Conservation (phyloP, 2,888 invertebrate genomes). For the Brassicogethes aeneus region DNA sequence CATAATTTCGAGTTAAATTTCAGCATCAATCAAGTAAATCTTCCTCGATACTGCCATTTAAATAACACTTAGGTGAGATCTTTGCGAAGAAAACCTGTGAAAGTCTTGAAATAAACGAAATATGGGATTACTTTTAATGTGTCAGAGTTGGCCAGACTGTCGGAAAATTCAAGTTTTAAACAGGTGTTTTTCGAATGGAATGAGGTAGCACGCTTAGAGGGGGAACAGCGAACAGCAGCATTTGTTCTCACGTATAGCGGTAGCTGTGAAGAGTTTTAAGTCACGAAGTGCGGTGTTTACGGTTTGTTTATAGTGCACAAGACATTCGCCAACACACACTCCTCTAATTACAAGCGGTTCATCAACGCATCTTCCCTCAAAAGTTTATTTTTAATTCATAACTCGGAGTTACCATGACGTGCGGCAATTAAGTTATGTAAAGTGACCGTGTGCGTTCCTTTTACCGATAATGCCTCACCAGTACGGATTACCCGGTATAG, state of each 20-base stretch:
- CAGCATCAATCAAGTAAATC: no score
- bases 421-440: not conserved
- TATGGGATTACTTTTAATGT: conserved; percentile 8
- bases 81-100: no score
- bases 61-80: no score
- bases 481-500: conserved; percentile 65
- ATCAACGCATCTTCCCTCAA: not conserved
- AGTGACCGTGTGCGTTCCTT: not conserved
- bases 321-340: not conserved
- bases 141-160: conserved; percentile 46
- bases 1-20: not conserved
- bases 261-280: conserved; percentile 13
- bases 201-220: conserved; percentile 41
- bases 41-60: no score
- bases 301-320: not conserved
- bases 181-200: conserved; percentile 72
- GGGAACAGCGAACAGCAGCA: conserved; percentile 28
- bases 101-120: no score
- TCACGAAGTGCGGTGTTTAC: conserved; percentile 1
- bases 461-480: conserved; percentile 64
- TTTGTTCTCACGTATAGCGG: conserved; percentile 34
- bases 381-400: no score
- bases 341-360: not conserved
- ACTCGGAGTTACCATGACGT: not conserved
- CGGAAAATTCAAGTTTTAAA: conserved; percentile 63